Conservation (phyloP, 2,113 vertebrate species). For the Heteronetta atricapilla region DNA sequence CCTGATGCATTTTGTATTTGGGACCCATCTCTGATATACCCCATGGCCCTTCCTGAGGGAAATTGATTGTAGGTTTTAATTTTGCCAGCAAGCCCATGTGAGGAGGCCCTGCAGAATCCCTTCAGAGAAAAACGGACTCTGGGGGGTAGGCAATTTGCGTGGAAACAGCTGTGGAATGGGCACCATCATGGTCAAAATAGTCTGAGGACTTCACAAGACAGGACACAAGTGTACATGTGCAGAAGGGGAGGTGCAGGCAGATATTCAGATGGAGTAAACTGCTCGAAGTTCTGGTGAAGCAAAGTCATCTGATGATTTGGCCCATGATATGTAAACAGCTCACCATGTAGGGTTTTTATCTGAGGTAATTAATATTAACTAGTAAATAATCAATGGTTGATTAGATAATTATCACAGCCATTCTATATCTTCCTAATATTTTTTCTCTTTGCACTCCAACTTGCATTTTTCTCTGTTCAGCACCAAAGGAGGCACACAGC, state of each 20-base stretch:
- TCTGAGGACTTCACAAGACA: neutral
- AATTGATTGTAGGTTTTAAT: neutral
- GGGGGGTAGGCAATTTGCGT: neutral
- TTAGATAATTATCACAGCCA: slow-evolving; percentile 68
- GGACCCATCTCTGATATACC: neutral
- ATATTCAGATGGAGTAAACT: neutral
- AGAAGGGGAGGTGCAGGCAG: neutral
- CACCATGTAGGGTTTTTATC: slow-evolving; percentile 54
- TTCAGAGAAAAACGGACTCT: neutral
- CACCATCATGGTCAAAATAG: neutral
- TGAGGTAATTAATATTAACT: slow-evolving; percentile 76
- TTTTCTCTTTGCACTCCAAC: slow-evolving; percentile 63
- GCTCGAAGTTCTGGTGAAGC: neutral
- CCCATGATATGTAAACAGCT: slow-evolving; percentile 58
- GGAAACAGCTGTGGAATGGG: neutral
- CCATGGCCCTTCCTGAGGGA: neutral
- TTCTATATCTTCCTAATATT: slow-evolving; percentile 54
- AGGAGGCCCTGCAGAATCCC: neutral
- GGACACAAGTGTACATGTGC: neutral
- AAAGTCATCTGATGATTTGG: slow-evolving; percentile 39
- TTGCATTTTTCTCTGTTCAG: slow-evolving; percentile 54
- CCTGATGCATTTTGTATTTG: neutral
- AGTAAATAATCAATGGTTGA: neutral
- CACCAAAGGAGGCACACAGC: slow-evolving; percentile 75
- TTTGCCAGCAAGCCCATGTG: neutral